phyloP scores from a whole-genome alignment of 1,140 invertebrate genomes.

The Drosophila kikkawai region DNA sequence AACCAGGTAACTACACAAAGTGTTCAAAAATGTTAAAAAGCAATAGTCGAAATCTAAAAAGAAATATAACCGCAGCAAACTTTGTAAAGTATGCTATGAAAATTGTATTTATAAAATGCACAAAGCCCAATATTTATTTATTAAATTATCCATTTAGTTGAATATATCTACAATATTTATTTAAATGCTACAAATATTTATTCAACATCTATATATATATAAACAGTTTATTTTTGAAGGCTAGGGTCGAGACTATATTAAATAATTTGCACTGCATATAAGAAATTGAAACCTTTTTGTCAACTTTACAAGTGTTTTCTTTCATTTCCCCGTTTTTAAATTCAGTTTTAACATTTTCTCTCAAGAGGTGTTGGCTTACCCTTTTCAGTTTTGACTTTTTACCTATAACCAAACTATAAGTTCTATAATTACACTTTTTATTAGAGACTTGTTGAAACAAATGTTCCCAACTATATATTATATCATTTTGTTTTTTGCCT shows the following conservation, averaged over 20 bases:
- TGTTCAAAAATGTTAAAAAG: slow-evolving; percentile 84
- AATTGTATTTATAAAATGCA: slow-evolving; percentile 76
- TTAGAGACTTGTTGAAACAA: slow-evolving; percentile 28
- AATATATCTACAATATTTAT: slow-evolving; percentile 26
- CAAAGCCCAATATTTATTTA: slow-evolving; percentile 67
- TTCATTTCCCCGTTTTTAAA: neutral
- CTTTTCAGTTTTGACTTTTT: slow-evolving; percentile 46
- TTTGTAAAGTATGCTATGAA: slow-evolving; percentile 74
- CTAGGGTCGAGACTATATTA: slow-evolving; percentile 78
- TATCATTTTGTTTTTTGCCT: slow-evolving; percentile 75
- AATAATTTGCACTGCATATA: slow-evolving; percentile 83
- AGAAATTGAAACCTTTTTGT: slow-evolving; percentile 29
- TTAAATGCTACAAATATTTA: slow-evolving; percentile 33
- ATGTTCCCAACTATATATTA: slow-evolving; percentile 59
- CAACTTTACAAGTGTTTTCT: slow-evolving; percentile 17
- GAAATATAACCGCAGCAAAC: slow-evolving; percentile 50
- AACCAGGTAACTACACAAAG: slow-evolving; percentile 68
- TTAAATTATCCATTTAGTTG: slow-evolving; percentile 52
- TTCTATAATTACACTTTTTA: slow-evolving; percentile 39
- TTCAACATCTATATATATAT: slow-evolving; percentile 1
- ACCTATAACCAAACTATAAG: slow-evolving; percentile 9
- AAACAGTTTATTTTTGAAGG: slow-evolving; percentile 55
- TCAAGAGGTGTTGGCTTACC: slow-evolving; percentile 64
- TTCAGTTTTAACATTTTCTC: slow-evolving; percentile 31
- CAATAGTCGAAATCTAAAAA: slow-evolving; percentile 68